These are phyloP conservation scores for Periophthalmus modestus DNA, from an alignment of 2,113 vertebrate species.

Conservation along the genomic window DNA sequence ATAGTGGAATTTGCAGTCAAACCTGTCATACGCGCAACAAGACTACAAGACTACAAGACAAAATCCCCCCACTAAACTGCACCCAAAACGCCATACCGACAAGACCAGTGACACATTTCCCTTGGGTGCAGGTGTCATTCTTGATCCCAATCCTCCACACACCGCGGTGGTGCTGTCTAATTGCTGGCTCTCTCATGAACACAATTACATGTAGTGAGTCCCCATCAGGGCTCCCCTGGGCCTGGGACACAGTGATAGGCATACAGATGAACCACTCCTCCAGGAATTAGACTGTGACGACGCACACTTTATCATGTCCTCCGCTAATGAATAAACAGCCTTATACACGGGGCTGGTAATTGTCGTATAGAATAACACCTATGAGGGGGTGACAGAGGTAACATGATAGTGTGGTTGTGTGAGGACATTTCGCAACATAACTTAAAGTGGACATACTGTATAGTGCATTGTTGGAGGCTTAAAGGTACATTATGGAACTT, in stretches of 20 bases:
- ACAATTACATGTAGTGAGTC: conserved; percentile 72
- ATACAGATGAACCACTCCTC: conserved; percentile 38
- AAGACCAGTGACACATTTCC: not conserved
- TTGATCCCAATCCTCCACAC: conserved; percentile 11
- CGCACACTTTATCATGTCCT: not conserved
- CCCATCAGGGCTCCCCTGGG: conserved; percentile 47
- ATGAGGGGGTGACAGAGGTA: not conserved
- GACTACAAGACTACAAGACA: not conserved
- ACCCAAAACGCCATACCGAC: not conserved
- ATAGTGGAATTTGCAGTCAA: too few species aligned
- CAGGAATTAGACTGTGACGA: not conserved
- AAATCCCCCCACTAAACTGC: not conserved
- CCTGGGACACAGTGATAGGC: conserved; percentile 22
- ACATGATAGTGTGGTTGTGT: too few species aligned
- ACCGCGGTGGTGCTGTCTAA: conserved; percentile 17
- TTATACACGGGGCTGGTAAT: not conserved
- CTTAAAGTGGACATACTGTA: too few species aligned
- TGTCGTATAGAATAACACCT: not conserved
- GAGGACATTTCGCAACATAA: too few species aligned
- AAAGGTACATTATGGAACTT: too few species aligned
- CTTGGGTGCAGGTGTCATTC: not conserved
- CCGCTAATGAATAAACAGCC: not conserved
- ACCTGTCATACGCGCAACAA: too few species aligned
- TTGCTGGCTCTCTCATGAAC: conserved; percentile 68
- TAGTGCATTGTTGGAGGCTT: not conserved